phyloP scores from a whole-genome alignment of 1,140 invertebrate species.

The Pentalonia nigronervosa region DNA sequence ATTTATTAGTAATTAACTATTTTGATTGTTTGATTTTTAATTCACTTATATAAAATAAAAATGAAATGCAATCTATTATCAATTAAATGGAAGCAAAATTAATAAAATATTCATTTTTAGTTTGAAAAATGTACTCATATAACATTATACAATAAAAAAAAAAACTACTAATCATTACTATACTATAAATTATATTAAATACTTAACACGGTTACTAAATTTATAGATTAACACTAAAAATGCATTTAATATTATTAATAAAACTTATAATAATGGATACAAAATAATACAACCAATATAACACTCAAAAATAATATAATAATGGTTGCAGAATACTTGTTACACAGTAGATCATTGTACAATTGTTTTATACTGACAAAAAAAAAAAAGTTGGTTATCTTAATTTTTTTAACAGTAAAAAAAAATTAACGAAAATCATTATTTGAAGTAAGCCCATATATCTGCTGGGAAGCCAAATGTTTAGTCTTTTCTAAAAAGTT shows the following conservation, averaged over 20 bases:
- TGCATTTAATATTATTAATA: background rate
- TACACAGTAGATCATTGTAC: background rate
- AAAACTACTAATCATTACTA: too few relatives aligned
- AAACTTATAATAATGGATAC: background rate
- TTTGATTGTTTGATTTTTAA: too few relatives aligned
- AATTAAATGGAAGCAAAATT: too few relatives aligned
- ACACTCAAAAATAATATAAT: background rate
- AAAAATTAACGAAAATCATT: slow-evolving; percentile 39
- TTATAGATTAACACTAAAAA: background rate
- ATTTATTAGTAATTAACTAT: too few relatives aligned
- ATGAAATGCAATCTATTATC: too few relatives aligned
- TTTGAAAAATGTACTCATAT: too few relatives aligned
- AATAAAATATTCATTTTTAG: too few relatives aligned
- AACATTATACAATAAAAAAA: background rate
- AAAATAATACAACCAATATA: slow-evolving; percentile 9
- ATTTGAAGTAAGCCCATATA: slow-evolving; percentile 67
- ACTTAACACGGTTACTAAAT: background rate
- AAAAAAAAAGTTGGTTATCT: background rate
- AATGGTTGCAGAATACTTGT: background rate
- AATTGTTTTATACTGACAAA: too few relatives aligned
- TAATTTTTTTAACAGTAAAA: too few relatives aligned
- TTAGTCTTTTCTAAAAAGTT: slow-evolving; percentile 69
- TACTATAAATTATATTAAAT: too few relatives aligned
- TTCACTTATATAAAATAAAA: too few relatives aligned
- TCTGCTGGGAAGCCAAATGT: slow-evolving; percentile 68